Base-by-base conservation (phyloP, 2,113 vertebrate genomes). In the Serilophus lunatus region DNA sequence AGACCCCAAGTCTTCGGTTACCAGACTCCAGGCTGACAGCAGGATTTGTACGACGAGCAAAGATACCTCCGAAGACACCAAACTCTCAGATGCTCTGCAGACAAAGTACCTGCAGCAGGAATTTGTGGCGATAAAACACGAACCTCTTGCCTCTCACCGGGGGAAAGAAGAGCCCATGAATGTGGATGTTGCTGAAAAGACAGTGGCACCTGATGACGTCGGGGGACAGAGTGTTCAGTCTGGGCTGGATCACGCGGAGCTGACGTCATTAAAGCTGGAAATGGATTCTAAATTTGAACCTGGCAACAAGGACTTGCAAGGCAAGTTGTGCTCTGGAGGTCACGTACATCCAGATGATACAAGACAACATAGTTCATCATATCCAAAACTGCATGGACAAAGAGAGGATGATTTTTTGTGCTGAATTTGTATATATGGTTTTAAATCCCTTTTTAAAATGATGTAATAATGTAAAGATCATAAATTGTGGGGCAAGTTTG, bases 371-470 rank as follows among this genome's bases (percentile, higher is more conserved):
- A 86, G 94, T 96, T 97, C 97, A 77, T 88, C 98, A 71, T 98
- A 98, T 95, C 97, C 96, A 92, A 98, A 95, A 98, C 95, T 98
- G 98, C 98, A 98, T 92, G 98, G 98, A 96, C 98, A 98, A 97
- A 92, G 93, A 95, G 98, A 98, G 84, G 98, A 98, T 94, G 98
- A 98, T 92, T 97, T 98, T 98, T 99, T 99, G 97, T 99, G 98
- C 97, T 98, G 79, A 97, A 97, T 98, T 98, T 99, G 98, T 99
- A 98, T 95, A 98, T 98, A 99, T 51, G 92, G 97, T 98, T 98
- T 98, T 97, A 97, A 97, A 97, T 94, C 96, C 74, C 95, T 98
- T 98, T 97, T 97, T 96, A 95, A 96, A 98, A 98, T 97, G 90
- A 97, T 96, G 93, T 98, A 98, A 98, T 98, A 97, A 97, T 97